Percentiles rank a stretch among this genome's conserved stretches.
These are phyloP conservation scores for Pycnonotus jocosus DNA, from an alignment of 2,113 vertebrate species.

Conservation along the genomic window DNA sequence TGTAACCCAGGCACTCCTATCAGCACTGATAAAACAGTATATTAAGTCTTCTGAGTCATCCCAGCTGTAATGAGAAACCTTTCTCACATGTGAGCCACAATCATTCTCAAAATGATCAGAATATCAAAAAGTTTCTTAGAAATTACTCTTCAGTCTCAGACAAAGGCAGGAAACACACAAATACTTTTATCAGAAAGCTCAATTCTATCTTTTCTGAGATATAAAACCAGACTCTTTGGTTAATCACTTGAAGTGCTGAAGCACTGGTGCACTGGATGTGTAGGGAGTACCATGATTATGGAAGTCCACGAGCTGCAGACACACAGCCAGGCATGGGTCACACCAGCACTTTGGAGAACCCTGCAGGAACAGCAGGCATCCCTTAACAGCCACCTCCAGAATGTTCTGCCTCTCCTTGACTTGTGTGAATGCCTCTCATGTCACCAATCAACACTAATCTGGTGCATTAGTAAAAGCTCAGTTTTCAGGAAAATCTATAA, in stretches of 20 bases:
- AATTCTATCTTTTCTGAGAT: neutral
- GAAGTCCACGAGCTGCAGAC: neutral
- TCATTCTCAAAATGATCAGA: neutral
- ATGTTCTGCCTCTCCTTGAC: neutral
- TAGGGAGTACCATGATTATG: neutral
- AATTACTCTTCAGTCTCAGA: neutral
- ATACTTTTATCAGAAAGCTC: neutral
- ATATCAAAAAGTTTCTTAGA: neutral
- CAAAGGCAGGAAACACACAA: neutral
- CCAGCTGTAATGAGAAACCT: neutral
- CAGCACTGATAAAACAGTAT: neutral
- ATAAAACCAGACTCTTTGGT: neutral
- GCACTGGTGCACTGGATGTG: accelerated
- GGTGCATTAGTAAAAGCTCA: constrained; percentile 36
- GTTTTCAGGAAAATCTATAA: constrained; percentile 48
- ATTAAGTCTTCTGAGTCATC: neutral
- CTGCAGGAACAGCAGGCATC: neutral
- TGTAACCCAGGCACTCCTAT: neutral
- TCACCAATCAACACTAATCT: constrained; percentile 27
- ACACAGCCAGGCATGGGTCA: neutral
- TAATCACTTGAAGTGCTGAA: neutral
- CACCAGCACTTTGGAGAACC: neutral
- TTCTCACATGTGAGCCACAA: neutral
- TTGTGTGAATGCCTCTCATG: neutral
- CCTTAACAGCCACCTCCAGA: neutral